These are phyloP conservation scores for Tetrax tetrax DNA, from an alignment of 2,113 vertebrate genomes.

Conservation along the genomic window DNA sequence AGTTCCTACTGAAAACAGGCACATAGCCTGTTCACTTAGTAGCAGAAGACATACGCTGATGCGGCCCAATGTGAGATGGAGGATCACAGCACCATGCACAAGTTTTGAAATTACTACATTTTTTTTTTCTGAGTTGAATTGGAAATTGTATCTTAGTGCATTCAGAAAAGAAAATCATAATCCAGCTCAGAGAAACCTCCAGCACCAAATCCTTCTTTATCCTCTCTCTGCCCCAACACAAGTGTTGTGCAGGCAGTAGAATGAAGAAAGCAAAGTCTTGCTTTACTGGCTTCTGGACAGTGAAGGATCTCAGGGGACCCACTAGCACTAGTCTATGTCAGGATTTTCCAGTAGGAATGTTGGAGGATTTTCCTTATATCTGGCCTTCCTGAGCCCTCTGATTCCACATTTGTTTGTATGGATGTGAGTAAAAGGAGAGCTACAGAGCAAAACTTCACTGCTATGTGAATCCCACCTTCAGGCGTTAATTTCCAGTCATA, in stretches of 20 bases:
- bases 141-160: not conserved
- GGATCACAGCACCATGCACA: not conserved
- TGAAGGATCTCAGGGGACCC: not conserved
- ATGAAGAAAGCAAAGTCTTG: not conserved
- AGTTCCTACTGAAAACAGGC: not conserved
- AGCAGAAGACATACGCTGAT: not conserved
- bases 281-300: not conserved
- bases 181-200: not conserved
- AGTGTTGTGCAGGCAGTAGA: not conserved
- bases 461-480: not conserved
- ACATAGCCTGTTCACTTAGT: fast-evolving
- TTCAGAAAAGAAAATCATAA: not conserved
- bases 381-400: not conserved
- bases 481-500: not conserved
- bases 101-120: not conserved
- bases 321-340: not conserved
- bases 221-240: not conserved
- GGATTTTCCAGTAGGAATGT: not conserved
- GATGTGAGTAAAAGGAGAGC: not conserved
- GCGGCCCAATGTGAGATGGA: fast-evolving
- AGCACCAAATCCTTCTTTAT: not conserved
- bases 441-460: not conserved
- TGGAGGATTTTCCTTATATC: not conserved
- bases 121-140: not conserved
- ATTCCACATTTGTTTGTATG: not conserved